phyloP scores from a whole-genome alignment of 2,113 vertebrate species.

The Apistogramma diplotaenia region DNA sequence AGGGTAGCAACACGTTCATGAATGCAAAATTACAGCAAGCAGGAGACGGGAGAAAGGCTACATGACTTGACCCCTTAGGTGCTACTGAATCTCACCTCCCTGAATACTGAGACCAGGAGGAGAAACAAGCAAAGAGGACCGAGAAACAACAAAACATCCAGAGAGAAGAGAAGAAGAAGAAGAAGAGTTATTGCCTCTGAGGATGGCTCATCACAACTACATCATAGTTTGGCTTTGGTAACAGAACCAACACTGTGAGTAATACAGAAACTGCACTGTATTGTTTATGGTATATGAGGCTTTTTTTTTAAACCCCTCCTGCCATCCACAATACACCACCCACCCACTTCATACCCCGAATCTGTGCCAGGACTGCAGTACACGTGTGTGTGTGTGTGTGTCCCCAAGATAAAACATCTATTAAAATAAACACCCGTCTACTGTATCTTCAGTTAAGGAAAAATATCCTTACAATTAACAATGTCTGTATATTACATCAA shows the following conservation, averaged over 20 bases:
- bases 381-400: conserved; percentile 16
- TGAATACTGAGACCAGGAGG: conserved; percentile 18
- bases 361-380: conserved; percentile 26
- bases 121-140: conserved; percentile 21
- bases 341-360: conserved; percentile 34
- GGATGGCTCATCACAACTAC: conserved; percentile 65
- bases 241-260: conserved; percentile 58
- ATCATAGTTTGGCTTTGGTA: conserved; percentile 71
- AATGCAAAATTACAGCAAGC: conserved; percentile 75
- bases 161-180: conserved; percentile 8
- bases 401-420: conserved; percentile 54
- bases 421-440: conserved; percentile 62
- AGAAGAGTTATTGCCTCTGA: conserved; percentile 64
- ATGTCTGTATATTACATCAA: conserved; percentile 59
- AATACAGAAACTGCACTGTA: conserved; percentile 60
- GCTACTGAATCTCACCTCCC: conserved; percentile 73
- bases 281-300: conserved; percentile 45
- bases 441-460: conserved; percentile 47
- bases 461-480: conserved; percentile 48
- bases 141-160: conserved; percentile 34
- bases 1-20: conserved; percentile 65
- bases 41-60: conserved; percentile 63
- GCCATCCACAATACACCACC: conserved; percentile 4
- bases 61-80: conserved; percentile 80
- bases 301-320: conserved; percentile 11